Percentiles rank a stretch among this genome's conserved stretches.
Conservation (phyloP, 2,113 vertebrate species). For the Ciconia stormi region DNA sequence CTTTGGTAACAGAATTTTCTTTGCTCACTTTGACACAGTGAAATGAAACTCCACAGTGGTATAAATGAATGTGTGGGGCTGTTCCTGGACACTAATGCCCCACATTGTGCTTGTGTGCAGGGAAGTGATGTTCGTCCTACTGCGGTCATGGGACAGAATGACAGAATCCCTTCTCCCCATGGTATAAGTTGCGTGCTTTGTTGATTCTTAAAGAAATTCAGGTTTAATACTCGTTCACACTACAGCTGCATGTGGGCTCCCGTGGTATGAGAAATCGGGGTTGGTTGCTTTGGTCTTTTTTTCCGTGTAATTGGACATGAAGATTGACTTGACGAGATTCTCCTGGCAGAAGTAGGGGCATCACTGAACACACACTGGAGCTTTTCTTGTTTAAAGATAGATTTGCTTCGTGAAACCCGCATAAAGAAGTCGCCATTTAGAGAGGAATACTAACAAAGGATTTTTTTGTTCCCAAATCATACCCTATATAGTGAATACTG, state of each 20-base stretch:
- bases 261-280: neutral
- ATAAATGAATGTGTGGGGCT: neutral
- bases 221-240: neutral
- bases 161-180: neutral
- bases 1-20: neutral
- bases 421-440: neutral
- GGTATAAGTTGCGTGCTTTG: fast-evolving
- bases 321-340: neutral
- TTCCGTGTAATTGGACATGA: neutral
- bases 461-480: neutral
- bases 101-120: fast-evolving
- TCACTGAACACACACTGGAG: neutral
- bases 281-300: neutral
- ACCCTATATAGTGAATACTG: neutral
- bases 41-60: fast-evolving
- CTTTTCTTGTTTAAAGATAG: neutral
- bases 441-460: conserved; percentile 8
- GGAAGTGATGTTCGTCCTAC: neutral
- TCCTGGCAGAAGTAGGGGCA: neutral
- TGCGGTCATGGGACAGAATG: fast-evolving
- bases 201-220: neutral
- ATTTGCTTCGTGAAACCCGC: neutral
- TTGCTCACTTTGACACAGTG: neutral
- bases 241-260: neutral
- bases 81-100: neutral